Evolutionary conservation across 2,888 invertebrate species (phyloP).

Genomic region (Blastobasis adustella): DNA sequence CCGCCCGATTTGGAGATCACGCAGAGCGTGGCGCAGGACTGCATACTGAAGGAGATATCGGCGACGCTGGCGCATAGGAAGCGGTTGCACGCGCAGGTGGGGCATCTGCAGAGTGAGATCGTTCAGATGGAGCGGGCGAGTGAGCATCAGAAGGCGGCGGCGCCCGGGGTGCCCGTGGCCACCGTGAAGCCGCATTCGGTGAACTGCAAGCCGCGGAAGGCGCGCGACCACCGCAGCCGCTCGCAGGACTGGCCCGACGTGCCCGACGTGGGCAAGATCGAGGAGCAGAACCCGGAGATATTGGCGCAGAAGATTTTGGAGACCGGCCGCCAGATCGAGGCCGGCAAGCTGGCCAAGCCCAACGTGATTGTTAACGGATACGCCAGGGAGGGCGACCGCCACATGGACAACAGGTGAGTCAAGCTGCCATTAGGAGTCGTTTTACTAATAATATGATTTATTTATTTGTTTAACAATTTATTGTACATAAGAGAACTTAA

Average conservation of each 20-base stretch:
- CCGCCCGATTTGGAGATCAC: constrained; percentile 76
- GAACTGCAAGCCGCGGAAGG: constrained; percentile 57
- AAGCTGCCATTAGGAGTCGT: too few relatives aligned
- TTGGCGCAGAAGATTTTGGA: constrained; percentile 92
- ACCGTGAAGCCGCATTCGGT: constrained; percentile 61
- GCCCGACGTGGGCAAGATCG: constrained; percentile 91
- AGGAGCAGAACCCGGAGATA: constrained; percentile 93
- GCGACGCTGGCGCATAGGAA: constrained; percentile 89
- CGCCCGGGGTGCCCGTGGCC: constrained; percentile 51
- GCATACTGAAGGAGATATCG: constrained; percentile 90
- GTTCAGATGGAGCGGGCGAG: constrained; percentile 81
- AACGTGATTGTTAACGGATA: constrained; percentile 63
- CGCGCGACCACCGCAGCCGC: constrained; percentile 83
- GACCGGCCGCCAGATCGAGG: constrained; percentile 92
- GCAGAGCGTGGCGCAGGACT: constrained; percentile 83
- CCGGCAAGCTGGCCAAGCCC: constrained; percentile 78
- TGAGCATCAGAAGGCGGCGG: constrained; percentile 75
- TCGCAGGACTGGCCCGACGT: constrained; percentile 95
- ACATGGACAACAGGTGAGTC: constrained; percentile 28
- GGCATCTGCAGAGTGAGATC: constrained; percentile 86
- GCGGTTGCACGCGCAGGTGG: constrained; percentile 86
- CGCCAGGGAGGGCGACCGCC: constrained; percentile 40
- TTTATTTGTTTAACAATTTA: too few relatives aligned
- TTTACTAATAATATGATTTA: too few relatives aligned
- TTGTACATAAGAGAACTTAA: too few relatives aligned